phyloP scores from a whole-genome alignment of 2,113 vertebrate species.

The Shinisaurus crocodilurus region DNA sequence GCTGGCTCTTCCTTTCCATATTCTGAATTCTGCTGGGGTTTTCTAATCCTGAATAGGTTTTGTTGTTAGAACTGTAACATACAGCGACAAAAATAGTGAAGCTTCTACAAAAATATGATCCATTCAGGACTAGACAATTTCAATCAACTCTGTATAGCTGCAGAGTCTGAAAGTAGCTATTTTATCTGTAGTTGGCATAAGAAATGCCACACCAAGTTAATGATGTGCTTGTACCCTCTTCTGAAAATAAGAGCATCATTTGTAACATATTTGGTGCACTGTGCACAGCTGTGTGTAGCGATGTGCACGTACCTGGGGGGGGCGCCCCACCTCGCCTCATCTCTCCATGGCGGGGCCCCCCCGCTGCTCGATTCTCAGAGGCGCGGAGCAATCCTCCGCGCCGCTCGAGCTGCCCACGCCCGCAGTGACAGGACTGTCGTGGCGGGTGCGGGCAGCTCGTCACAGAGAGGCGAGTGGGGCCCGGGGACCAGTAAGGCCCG shows the following conservation, averaged over 20 bases:
- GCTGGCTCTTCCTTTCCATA: neutral
- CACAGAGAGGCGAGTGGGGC: too few relatives aligned
- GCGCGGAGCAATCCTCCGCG: too few relatives aligned
- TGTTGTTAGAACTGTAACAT: neutral
- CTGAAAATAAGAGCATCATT: slow-evolving; percentile 9
- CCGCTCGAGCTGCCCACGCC: too few relatives aligned
- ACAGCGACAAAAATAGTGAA: neutral
- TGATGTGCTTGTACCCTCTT: slow-evolving; percentile 7
- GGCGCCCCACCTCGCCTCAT: too few relatives aligned
- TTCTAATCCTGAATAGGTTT: neutral
- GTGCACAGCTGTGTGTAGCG: too few relatives aligned
- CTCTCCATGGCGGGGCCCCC: too few relatives aligned
- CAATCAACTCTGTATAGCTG: neutral
- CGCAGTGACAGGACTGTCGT: too few relatives aligned
- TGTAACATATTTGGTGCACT: neutral
- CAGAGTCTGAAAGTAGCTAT: neutral
- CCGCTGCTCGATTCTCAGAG: too few relatives aligned
- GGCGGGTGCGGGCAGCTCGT: too few relatives aligned
- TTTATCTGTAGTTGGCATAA: neutral
- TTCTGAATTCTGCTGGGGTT: neutral
- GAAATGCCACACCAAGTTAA: neutral
- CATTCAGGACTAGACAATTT: neutral
- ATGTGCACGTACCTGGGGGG: too few relatives aligned
- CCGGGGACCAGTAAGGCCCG: too few relatives aligned
- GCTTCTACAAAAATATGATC: neutral